These are phyloP conservation scores for Drosophila nannoptera DNA, from an alignment of 1,140 invertebrate species.

Conservation along the genomic window DNA sequence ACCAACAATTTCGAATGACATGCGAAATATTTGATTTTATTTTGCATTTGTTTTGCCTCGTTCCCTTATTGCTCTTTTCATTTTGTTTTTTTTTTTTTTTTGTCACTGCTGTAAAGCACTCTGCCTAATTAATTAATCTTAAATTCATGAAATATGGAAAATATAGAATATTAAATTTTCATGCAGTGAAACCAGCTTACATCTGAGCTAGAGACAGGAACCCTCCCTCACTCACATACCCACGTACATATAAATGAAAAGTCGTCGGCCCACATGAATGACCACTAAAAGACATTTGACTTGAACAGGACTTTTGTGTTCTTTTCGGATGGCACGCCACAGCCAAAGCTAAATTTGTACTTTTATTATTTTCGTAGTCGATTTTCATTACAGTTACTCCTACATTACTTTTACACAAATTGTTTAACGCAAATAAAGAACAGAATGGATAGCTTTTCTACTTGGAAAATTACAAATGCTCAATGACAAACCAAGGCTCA, in stretches of 20 bases:
- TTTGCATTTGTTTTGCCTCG: background rate
- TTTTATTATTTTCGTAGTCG: background rate
- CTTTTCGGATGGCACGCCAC: conserved; percentile 13
- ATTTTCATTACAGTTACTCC: background rate
- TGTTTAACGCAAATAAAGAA: background rate
- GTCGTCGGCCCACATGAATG: conserved; percentile 8
- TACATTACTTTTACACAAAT: background rate
- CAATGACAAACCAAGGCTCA: background rate
- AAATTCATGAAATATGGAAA: conserved; percentile 12
- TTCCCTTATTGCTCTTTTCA: background rate
- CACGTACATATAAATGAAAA: background rate
- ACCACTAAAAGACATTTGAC: conserved; percentile 29
- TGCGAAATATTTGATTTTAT: background rate
- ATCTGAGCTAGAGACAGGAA: conserved; percentile 3
- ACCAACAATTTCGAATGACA: conserved; percentile 17
- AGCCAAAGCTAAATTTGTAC: background rate
- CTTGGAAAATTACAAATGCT: conserved; percentile 45
- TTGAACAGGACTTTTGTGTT: conserved; percentile 46
- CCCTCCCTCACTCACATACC: background rate
- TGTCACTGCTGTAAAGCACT: conserved; percentile 16
- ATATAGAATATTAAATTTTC: conserved; percentile 29
- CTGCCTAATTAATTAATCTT: conserved; percentile 40
- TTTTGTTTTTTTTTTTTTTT: background rate
- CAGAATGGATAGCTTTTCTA: conserved; percentile 5
- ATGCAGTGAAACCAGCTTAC: conserved; percentile 50